Evolutionary conservation across 2,113 vertebrate species (phyloP).

Genomic region (Xyrauchen texanus): DNA sequence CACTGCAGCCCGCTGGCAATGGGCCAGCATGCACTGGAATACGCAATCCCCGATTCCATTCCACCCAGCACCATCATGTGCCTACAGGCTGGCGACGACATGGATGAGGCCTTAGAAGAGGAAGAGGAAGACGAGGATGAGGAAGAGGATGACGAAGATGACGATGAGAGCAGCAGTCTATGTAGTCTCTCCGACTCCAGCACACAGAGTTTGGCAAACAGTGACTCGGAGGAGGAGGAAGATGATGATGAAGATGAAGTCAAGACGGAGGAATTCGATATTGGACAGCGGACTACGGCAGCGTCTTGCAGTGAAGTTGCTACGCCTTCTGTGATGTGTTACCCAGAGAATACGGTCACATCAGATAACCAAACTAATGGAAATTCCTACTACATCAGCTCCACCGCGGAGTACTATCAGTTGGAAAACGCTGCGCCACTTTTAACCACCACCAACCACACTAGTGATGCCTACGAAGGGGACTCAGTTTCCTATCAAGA

Average conservation of each 20-base stretch:
- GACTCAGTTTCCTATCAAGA: constrained; percentile 79
- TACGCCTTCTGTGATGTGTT: constrained; percentile 87
- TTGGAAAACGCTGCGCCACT: constrained; percentile 80
- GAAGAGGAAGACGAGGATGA: constrained; percentile 78
- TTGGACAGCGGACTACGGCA: constrained; percentile 64
- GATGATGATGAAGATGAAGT: constrained; percentile 63
- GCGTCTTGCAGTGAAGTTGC: constrained; percentile 78
- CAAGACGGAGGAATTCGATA: constrained; percentile 77
- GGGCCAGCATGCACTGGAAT: constrained; percentile 83
- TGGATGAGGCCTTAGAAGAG: constrained; percentile 87
- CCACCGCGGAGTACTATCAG: constrained; percentile 90
- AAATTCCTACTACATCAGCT: constrained; percentile 83
- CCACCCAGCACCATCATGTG: constrained; percentile 84
- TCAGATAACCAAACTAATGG: constrained; percentile 86
- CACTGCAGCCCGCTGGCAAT: constrained; percentile 79
- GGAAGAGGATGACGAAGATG: constrained; percentile 81
- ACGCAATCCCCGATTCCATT: constrained; percentile 81
- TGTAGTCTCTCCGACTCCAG: constrained; percentile 97
- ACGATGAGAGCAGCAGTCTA: constrained; percentile 93
- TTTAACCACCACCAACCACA: constrained; percentile 71
- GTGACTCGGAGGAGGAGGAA: constrained; percentile 91
- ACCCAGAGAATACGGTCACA: constrained; percentile 79
- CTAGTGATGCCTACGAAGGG: constrained; percentile 71
- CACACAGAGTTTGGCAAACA: constrained; percentile 92
- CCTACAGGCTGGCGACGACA: constrained; percentile 83